phyloP scores from a whole-genome alignment of 2,888 invertebrate genomes.

The Mellilla xanthometata region DNA sequence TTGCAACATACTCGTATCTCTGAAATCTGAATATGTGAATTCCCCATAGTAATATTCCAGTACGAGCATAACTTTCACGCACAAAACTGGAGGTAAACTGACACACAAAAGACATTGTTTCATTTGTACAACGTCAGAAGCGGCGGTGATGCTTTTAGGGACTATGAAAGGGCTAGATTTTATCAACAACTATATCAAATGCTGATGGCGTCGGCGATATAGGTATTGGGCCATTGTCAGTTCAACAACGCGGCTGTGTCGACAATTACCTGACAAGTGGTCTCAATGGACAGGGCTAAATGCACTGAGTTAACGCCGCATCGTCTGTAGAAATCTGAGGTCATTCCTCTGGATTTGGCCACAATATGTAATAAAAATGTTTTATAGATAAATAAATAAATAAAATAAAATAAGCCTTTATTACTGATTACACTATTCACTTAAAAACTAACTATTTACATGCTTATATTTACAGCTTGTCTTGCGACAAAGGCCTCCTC shows the following conservation, averaged over 20 bases:
- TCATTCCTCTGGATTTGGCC: too few relatives aligned
- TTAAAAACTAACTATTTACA: too few relatives aligned
- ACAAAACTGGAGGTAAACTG: constrained; percentile 42
- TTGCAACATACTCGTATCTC: constrained; percentile 29
- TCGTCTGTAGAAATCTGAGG: too few relatives aligned
- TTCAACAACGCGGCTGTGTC: constrained; percentile 31
- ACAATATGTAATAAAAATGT: too few relatives aligned
- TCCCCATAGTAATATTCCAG: constrained; percentile 24
- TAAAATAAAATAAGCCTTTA: too few relatives aligned
- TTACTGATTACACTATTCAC: too few relatives aligned
- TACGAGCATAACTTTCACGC: constrained; percentile 27
- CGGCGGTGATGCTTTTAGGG: constrained; percentile 27
- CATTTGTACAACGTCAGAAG: constrained; percentile 60
- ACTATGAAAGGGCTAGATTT: constrained; percentile 31
- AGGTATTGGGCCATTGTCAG: constrained; percentile 26
- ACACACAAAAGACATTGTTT: constrained; percentile 68
- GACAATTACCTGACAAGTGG: constrained; percentile 47
- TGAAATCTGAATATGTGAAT: constrained; percentile 25
- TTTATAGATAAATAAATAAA: too few relatives aligned
- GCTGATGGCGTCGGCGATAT: constrained; percentile 26
- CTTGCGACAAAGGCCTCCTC: too few relatives aligned
- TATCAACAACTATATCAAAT: constrained; percentile 30
- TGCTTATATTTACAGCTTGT: too few relatives aligned
- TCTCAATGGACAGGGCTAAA: constrained; percentile 44
- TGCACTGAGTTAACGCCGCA: constrained; percentile 9